A percentile compares a stretch with the other conserved stretches of the same genome.
Evolutionary conservation across 1,140 invertebrate genomes (phyloP).

Genomic region (Meloidogyne exigua): DNA sequence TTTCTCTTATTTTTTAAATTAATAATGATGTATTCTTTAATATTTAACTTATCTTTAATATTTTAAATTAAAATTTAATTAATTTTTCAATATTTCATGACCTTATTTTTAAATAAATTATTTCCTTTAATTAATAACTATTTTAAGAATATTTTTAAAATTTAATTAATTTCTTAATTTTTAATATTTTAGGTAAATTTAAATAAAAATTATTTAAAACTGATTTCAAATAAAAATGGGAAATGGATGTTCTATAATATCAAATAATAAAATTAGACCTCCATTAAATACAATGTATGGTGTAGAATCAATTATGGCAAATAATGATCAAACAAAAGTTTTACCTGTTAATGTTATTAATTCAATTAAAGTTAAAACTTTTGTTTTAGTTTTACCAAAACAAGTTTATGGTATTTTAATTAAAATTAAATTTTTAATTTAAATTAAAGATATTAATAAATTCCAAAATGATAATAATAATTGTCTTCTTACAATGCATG

Average conservation of each 20-base stretch:
- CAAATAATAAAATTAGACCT: not conserved
- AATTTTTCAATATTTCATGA: no score
- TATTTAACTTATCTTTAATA: no score
- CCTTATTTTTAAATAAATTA: no score
- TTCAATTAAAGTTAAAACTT: constrained; percentile 20
- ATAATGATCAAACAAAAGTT: not conserved
- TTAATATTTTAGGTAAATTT: no score
- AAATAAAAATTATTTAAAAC: no score
- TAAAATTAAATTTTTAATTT: not conserved
- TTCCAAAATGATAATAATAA: not conserved
- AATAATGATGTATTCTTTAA: no score
- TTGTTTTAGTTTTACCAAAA: constrained; percentile 7
- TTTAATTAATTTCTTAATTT: no score
- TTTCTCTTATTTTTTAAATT: no score
- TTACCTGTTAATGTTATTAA: no score
- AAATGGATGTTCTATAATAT: not conserved
- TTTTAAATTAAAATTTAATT: no score
- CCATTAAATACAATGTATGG: not conserved
- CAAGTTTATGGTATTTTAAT: not conserved
- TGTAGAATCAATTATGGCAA: not conserved
- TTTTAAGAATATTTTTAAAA: no score
- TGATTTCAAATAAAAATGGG: not conserved
- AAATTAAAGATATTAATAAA: not conserved
- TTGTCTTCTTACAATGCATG: not conserved
- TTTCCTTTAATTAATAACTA: not conserved